phyloP scores from a whole-genome alignment of 2,113 vertebrate genomes.

The Heterotilapia buettikoferi region DNA sequence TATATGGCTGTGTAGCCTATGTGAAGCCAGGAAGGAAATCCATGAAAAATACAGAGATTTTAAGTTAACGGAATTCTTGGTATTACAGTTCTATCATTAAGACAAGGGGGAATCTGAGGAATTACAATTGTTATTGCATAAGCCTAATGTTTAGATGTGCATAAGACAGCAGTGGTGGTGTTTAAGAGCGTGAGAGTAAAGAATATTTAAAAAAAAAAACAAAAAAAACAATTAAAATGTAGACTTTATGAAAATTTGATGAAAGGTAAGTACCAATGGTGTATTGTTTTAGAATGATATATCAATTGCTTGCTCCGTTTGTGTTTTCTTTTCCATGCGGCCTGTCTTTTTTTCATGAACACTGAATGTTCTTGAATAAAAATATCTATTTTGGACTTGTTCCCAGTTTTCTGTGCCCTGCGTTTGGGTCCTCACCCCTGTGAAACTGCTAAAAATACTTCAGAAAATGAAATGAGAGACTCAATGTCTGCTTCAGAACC shows the following conservation, averaged over 20 bases:
- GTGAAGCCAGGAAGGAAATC: not conserved
- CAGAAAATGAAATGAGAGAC: not conserved
- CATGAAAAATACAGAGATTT: not conserved
- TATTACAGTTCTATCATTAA: not conserved
- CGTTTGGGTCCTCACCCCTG: not conserved
- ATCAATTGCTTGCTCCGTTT: not conserved
- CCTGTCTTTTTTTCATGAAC: not conserved
- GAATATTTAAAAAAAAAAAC: fast-evolving
- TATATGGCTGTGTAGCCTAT: not conserved
- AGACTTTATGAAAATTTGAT: not conserved
- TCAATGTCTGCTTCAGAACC: not conserved
- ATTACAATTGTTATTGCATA: not conserved
- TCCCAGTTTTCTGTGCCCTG: not conserved
- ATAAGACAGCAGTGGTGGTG: not conserved
- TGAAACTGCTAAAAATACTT: not conserved
- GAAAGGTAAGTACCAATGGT: not conserved
- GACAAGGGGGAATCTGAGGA: not conserved
- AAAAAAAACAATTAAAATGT: not conserved
- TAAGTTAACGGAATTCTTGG: not conserved
- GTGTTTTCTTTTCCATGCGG: not conserved
- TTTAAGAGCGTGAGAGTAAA: not conserved
- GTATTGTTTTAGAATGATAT: not conserved
- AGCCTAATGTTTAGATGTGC: not conserved
- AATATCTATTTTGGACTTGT: not conserved
- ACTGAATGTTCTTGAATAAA: not conserved